Conservation (phyloP, 1,140 invertebrate genomes). For the Procambarus clarkii region DNA sequence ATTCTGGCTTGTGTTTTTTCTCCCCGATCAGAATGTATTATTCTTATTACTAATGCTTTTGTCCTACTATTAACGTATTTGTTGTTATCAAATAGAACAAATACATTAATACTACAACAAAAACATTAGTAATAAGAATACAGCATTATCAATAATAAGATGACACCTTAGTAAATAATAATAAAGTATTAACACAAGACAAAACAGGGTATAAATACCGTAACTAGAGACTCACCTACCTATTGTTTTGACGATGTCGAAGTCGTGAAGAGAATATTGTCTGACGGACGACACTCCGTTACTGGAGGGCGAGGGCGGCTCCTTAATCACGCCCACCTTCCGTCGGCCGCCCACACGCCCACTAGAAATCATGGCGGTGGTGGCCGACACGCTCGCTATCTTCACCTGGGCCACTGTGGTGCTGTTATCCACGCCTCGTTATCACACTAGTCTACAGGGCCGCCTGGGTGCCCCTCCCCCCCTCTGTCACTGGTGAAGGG, state of each 20-base stretch:
- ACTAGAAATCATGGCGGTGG: conserved; percentile 23
- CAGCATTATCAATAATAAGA: too few species aligned
- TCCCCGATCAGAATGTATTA: too few species aligned
- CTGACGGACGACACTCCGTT: conserved; percentile 44
- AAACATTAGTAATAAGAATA: too few species aligned
- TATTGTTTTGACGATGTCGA: conserved; percentile 58
- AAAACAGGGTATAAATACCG: too few species aligned
- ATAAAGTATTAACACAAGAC: too few species aligned
- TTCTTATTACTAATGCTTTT: too few species aligned
- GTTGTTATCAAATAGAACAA: too few species aligned
- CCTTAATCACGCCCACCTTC: conserved; percentile 16
- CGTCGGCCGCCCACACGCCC: conserved; percentile 34
- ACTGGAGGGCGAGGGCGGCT: background rate
- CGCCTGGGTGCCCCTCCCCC: background rate
- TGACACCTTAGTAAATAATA: too few species aligned
- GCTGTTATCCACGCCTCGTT: background rate
- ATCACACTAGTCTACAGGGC: background rate
- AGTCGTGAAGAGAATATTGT: conserved; percentile 51
- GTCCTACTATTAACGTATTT: too few species aligned
- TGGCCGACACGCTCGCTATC: background rate
- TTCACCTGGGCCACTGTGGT: background rate
- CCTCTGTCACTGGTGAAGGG: too few species aligned
- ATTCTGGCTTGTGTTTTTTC: too few species aligned
- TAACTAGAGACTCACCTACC: conserved; percentile 16
- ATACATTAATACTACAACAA: too few species aligned